These are phyloP conservation scores for Garra rufa DNA, from an alignment of 2,113 vertebrate species.

Conservation along the genomic window DNA sequence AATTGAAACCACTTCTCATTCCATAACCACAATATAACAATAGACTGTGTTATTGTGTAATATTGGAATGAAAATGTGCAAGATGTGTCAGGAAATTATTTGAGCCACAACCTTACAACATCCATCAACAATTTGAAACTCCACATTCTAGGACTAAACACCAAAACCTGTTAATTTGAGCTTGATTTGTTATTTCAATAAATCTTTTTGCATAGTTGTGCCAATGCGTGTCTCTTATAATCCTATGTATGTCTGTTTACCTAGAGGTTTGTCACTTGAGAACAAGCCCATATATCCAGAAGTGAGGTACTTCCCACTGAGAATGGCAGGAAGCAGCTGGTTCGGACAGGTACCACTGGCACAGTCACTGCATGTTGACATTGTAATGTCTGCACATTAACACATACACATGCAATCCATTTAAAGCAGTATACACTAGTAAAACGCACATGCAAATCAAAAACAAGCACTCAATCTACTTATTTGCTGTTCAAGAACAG, in stretches of 20 bases:
- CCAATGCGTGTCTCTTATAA: background rate
- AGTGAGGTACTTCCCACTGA: slow-evolving; percentile 70
- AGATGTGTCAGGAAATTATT: background rate
- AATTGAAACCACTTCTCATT: background rate
- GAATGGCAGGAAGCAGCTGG: slow-evolving; percentile 67
- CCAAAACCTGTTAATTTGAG: background rate
- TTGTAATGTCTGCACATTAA: slow-evolving; percentile 61
- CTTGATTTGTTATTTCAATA: no score
- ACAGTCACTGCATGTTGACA: slow-evolving; percentile 75
- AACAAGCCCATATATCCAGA: slow-evolving; percentile 74
- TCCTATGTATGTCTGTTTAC: slow-evolving; percentile 53
- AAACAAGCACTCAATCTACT: background rate
- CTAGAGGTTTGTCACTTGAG: slow-evolving; percentile 68
- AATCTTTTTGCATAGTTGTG: background rate
- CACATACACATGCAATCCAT: slow-evolving; percentile 7
- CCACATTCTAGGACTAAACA: background rate
- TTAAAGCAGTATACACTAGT: background rate
- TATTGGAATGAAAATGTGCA: background rate
- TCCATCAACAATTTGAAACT: background rate
- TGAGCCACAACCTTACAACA: background rate
- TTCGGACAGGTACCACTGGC: slow-evolving; percentile 66
- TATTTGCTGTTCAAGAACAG: background rate
- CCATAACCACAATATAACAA: background rate
- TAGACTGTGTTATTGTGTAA: background rate
- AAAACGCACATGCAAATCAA: background rate